Evolutionary conservation across 2,797 vertebrate genomes (phyloP).

Genomic region (Chelidonichthys spinosus): DNA sequence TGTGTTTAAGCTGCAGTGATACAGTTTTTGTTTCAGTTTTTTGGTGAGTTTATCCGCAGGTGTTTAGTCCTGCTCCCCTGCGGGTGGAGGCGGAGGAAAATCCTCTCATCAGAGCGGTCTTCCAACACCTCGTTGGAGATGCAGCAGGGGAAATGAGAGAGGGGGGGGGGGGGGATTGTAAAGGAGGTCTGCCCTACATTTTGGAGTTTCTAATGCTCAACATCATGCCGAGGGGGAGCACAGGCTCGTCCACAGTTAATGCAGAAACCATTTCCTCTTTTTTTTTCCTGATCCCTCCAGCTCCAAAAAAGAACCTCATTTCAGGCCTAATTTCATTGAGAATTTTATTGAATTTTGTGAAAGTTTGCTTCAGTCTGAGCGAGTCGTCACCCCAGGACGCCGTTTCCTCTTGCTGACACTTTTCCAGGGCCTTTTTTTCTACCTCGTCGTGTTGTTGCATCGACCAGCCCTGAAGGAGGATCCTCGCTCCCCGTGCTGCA

Average conservation of each 20-base stretch:
- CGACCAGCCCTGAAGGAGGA: conserved; percentile 26
- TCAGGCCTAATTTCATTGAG: conserved; percentile 34
- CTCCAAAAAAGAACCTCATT: conserved; percentile 35
- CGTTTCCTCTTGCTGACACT: conserved; percentile 41
- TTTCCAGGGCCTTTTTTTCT: conserved; percentile 1
- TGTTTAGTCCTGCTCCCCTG: conserved; percentile 32
- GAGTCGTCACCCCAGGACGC: conserved; percentile 45
- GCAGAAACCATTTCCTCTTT: conserved; percentile 45
- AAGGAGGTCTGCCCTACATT: conserved; percentile 78
- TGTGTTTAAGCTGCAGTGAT: conserved; percentile 36
- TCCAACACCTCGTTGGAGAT: conserved; percentile 65
- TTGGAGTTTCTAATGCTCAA: conserved; percentile 60
- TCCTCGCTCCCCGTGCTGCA: conserved; percentile 6
- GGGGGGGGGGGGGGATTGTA: conserved; percentile 55
- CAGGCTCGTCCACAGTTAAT: conserved; percentile 49
- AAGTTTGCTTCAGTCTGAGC: conserved; percentile 19
- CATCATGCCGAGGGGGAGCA: conserved; percentile 50
- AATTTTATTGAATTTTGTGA: conserved; percentile 22
- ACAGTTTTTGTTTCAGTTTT: conserved; percentile 10
- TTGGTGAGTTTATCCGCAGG: conserved; percentile 24
- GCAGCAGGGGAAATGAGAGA: conserved; percentile 8
- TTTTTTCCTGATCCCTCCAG: conserved; percentile 42
- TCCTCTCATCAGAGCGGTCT: conserved; percentile 44
- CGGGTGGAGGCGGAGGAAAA: conserved; percentile 26
- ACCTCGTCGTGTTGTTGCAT: conserved; percentile 21